Evolutionary conservation across 2,888 invertebrate genomes (phyloP).

Genomic region (Andricus curvator): DNA sequence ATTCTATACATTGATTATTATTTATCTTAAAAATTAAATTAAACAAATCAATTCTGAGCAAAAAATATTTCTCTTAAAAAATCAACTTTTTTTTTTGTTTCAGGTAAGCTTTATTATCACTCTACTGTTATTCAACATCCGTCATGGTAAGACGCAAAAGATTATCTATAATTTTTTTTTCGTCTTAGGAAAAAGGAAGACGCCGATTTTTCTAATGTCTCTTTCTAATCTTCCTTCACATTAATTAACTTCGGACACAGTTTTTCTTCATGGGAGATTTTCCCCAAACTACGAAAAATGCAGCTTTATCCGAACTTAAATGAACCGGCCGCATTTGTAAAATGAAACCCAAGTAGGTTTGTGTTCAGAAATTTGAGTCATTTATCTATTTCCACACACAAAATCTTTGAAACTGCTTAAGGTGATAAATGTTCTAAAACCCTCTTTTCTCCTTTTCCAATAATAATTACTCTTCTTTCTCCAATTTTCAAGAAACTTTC

Average conservation of each 20-base stretch:
- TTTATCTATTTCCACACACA: not conserved
- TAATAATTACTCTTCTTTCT: no score
- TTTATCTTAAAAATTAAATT: not conserved
- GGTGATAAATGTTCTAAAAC: no score
- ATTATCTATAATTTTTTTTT: not conserved
- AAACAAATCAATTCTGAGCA: no score
- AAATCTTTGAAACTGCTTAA: no score
- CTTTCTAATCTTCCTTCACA: not conserved
- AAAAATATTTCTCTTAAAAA: not conserved
- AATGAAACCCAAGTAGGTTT: not conserved
- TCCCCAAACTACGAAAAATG: not conserved
- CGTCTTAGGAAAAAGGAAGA: not conserved
- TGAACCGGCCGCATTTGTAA: not conserved
- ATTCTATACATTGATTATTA: no score
- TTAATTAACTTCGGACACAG: not conserved
- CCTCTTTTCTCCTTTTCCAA: no score
- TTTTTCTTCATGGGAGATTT: not conserved
- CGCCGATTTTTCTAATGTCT: not conserved
- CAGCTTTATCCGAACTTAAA: not conserved
- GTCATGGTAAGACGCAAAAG: not conserved
- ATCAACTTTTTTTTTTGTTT: not conserved
- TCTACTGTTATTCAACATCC: not conserved
- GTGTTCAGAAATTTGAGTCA: not conserved
- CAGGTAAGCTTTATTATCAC: not conserved
- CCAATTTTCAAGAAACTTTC: no score